Evolutionary conservation across 2,113 vertebrate genomes (phyloP).

Genomic region (Lophochroa leadbeateri): DNA sequence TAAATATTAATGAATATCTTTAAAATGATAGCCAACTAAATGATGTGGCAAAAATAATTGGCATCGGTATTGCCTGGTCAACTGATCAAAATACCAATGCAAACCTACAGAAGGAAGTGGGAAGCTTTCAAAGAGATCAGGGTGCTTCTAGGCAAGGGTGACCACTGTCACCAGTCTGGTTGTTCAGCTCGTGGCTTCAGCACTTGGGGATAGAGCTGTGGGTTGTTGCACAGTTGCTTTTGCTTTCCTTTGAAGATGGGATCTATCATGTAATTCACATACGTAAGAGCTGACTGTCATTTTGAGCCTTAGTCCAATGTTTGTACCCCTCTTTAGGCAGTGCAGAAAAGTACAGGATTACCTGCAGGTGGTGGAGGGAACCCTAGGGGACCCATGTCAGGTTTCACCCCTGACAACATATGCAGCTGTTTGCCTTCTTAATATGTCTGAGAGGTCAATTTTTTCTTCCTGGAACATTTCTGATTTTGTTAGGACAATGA

Average conservation of each 20-base stretch:
- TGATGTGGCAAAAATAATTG: not conserved
- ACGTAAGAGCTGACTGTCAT: not conserved
- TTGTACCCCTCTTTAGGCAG: not conserved
- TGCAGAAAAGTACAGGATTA: not conserved
- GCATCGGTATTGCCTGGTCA: not conserved
- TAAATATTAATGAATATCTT: not conserved
- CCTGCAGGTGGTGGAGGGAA: not conserved
- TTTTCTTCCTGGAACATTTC: not conserved
- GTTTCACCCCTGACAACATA: not conserved
- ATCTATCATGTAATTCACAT: not conserved
- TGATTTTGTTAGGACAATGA: not conserved
- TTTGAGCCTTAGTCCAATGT: not conserved
- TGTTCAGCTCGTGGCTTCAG: not conserved
- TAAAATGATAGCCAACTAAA: not conserved
- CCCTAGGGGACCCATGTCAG: not conserved
- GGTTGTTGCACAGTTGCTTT: not conserved
- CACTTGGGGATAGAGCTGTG: not conserved
- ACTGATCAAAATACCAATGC: not conserved
- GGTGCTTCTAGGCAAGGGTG: not conserved
- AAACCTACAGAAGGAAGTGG: not conserved
- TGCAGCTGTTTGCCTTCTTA: not conserved
- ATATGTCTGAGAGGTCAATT: not conserved
- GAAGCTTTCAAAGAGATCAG: not conserved
- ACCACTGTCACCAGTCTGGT: not conserved
- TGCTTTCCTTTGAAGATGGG: not conserved